phyloP scores from a whole-genome alignment of 2,888 invertebrate genomes.

The Blastobasis adustella region DNA sequence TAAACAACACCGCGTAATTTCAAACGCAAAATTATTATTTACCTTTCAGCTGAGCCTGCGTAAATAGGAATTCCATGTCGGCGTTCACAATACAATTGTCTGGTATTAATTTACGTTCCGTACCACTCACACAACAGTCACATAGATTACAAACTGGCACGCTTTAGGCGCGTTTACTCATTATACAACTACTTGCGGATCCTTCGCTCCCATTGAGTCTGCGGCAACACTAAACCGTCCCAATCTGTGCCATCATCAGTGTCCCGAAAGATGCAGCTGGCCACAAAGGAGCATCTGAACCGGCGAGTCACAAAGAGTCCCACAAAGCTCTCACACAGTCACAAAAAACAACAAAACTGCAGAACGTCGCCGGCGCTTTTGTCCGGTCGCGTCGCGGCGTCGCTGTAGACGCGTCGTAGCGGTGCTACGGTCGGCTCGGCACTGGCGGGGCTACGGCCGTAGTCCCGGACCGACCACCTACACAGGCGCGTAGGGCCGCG shows the following conservation, averaged over 20 bases:
- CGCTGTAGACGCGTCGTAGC: constrained; percentile 62
- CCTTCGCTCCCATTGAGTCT: constrained; percentile 32
- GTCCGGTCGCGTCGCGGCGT: constrained; percentile 41
- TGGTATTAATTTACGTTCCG: constrained; percentile 34
- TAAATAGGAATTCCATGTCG: constrained; percentile 44
- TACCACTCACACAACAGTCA: constrained; percentile 42
- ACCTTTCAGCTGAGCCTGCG: constrained; percentile 30
- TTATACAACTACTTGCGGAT: constrained; percentile 26
- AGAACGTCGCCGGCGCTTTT: constrained; percentile 57
- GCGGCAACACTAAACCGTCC: constrained; percentile 38
- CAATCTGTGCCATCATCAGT: constrained; percentile 27
- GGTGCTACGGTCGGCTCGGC: constrained; percentile 55
- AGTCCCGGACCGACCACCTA: constrained; percentile 62
- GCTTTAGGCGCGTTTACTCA: constrained; percentile 22
- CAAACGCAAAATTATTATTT: constrained; percentile 18
- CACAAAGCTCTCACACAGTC: constrained; percentile 50
- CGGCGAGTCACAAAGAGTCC: constrained; percentile 41
- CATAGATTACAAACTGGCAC: constrained; percentile 29
- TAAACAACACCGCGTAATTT: constrained; percentile 7
- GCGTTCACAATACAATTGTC: constrained; percentile 39
- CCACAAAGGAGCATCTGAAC: too few relatives aligned
- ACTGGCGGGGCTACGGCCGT: constrained; percentile 65
- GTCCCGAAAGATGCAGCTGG: constrained; percentile 31
- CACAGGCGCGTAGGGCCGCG: constrained; percentile 42
- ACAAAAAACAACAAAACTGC: constrained; percentile 62